Conservation (phyloP, 2,888 invertebrate species). For the Noctua comes region DNA sequence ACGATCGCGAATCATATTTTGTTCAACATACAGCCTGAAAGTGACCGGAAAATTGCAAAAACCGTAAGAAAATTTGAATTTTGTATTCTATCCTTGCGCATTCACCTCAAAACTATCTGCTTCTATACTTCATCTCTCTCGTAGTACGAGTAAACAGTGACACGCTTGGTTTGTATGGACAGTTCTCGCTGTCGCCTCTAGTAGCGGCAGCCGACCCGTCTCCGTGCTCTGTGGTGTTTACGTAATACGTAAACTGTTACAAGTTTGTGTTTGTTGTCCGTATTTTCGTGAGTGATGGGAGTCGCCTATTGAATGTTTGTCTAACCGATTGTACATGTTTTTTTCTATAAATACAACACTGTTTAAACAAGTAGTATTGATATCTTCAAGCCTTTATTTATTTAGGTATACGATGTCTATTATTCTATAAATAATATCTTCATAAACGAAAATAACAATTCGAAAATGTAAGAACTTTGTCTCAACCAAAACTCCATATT, state of each 20-base stretch:
- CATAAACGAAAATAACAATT: conserved; percentile 5
- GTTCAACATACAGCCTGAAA: no score
- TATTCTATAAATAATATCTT: conserved; percentile 1
- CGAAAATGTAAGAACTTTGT: background rate
- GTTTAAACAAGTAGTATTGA: conserved; percentile 26
- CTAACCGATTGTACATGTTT: conserved; percentile 28
- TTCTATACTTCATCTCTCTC: background rate
- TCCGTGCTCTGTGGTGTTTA: background rate
- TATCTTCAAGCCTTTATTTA: conserved; percentile 25
- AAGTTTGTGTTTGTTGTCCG: conserved; percentile 17
- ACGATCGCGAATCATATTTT: no score
- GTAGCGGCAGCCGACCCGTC: background rate
- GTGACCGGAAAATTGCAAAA: no score
- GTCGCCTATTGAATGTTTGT: conserved; percentile 39
- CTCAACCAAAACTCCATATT: conserved; percentile 9
- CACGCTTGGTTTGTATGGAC: background rate
- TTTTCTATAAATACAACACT: conserved; percentile 33
- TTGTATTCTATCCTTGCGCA: no score
- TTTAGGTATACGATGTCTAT: background rate
- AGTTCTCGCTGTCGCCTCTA: background rate
- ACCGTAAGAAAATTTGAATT: no score
- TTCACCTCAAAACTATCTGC: background rate
- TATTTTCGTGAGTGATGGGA: conserved; percentile 40
- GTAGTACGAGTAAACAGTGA: background rate
- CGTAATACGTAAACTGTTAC: conserved; percentile 14